Evolutionary conservation across 1,140 invertebrate species (phyloP).

Genomic region (Diplogasteroides magnus): DNA sequence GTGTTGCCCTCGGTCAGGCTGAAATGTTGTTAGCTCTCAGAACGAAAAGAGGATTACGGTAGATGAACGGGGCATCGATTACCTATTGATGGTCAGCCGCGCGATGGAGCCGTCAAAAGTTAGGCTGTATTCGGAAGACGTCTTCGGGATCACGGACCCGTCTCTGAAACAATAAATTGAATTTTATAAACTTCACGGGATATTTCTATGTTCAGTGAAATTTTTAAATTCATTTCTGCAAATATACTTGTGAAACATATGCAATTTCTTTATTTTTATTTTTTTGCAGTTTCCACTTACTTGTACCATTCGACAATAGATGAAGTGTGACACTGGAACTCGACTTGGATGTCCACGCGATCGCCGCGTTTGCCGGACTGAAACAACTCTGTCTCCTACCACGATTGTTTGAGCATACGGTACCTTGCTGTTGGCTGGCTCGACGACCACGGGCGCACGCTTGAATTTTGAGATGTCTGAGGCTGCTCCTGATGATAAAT

Average conservation of each 20-base stretch:
- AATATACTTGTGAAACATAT: no score
- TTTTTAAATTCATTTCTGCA: no score
- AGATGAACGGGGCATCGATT: no score
- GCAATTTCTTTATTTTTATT: not conserved
- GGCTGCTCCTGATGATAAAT: no score
- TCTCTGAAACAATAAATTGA: slow-evolving; percentile 38
- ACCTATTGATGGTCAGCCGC: slow-evolving; percentile 33
- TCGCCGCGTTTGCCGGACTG: slow-evolving; percentile 39
- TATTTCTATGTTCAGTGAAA: no score
- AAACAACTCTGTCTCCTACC: not conserved
- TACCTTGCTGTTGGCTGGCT: slow-evolving; percentile 40
- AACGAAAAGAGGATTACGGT: no score
- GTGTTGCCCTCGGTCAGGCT: slow-evolving; percentile 39
- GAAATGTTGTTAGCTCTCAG: no score
- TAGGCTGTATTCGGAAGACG: slow-evolving; percentile 35
- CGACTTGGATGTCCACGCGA: slow-evolving; percentile 41
- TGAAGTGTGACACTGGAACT: slow-evolving; percentile 49
- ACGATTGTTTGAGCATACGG: not conserved
- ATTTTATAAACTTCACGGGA: no score
- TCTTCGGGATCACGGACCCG: slow-evolving; percentile 28
- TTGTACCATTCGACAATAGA: slow-evolving; percentile 54
- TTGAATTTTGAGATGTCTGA: slow-evolving; percentile 28
- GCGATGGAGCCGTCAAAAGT: slow-evolving; percentile 46
- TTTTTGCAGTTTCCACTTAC: slow-evolving; percentile 26
- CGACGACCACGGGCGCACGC: slow-evolving; percentile 40